Conservation (phyloP, 2,113 vertebrate species). For the Clarias batrachus region DNA sequence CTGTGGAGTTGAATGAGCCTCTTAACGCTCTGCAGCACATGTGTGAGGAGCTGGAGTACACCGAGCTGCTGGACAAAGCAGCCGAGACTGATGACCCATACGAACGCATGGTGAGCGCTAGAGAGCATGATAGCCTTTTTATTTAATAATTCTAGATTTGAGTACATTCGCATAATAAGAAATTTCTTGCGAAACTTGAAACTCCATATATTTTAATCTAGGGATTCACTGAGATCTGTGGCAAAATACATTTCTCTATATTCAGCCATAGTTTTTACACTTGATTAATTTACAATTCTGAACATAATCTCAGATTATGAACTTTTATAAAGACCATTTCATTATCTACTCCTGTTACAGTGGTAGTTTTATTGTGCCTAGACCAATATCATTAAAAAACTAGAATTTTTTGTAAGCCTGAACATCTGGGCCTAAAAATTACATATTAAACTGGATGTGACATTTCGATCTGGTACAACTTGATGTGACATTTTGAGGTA, state of each 20-base stretch:
- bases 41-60: slow-evolving; percentile 97
- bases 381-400: not conserved
- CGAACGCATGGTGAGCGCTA: slow-evolving; percentile 88
- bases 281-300: not conserved
- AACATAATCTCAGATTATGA: not conserved
- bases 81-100: slow-evolving; percentile 89
- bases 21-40: slow-evolving; percentile 98
- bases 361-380: not conserved
- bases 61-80: slow-evolving; percentile 95
- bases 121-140: not conserved
- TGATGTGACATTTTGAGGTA: not conserved
- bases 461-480: not conserved
- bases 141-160: not conserved
- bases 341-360: not conserved
- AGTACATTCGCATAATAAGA: not conserved
- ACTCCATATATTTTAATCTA: not conserved
- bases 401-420: not conserved
- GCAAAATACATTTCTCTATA: not conserved
- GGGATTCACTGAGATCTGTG: not conserved
- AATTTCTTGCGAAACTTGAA: not conserved
- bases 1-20: slow-evolving; percentile 96
- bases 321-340: not conserved
- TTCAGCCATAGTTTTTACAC: not conserved
- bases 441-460: not conserved
- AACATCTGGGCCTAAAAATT: not conserved